Evolutionary conservation across 2,888 invertebrate species (phyloP).

Genomic region (Bellardia bayeri): DNA sequence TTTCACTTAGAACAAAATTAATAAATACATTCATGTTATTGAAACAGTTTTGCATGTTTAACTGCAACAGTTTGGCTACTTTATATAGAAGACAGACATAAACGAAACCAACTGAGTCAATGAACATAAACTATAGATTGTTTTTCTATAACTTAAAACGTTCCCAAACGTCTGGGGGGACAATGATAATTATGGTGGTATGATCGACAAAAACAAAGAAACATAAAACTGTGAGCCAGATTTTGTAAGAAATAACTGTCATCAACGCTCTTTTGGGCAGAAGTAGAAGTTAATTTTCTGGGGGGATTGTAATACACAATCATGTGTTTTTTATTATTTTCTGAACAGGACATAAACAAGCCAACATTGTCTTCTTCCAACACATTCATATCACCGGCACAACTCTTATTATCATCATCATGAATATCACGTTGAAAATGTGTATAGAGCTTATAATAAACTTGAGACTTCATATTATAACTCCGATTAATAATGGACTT

Average conservation of each 20-base stretch:
- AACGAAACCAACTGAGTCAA: too few relatives aligned
- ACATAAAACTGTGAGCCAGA: slow-evolving; percentile 65
- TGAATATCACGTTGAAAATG: slow-evolving; percentile 53
- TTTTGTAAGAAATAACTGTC: slow-evolving; percentile 56
- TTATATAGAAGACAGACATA: too few relatives aligned
- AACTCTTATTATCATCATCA: slow-evolving; percentile 5
- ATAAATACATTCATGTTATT: slow-evolving; percentile 18
- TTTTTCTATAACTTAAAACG: slow-evolving; percentile 47
- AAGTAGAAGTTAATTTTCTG: slow-evolving; percentile 8
- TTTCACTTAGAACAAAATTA: not conserved
- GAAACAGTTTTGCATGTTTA: too few relatives aligned
- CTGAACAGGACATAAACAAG: slow-evolving; percentile 10
- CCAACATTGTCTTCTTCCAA: slow-evolving; percentile 27
- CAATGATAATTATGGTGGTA: slow-evolving; percentile 59
- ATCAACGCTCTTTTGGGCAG: not conserved
- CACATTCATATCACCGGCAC: not conserved
- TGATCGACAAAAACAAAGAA: slow-evolving; percentile 65
- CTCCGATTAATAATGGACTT: slow-evolving; percentile 62
- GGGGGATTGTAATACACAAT: slow-evolving; percentile 61
- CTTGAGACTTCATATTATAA: slow-evolving; percentile 59
- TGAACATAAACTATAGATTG: not conserved
- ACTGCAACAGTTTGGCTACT: too few relatives aligned
- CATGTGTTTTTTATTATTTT: slow-evolving; percentile 60
- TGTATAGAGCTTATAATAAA: slow-evolving; percentile 70
- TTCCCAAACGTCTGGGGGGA: slow-evolving; percentile 64